These are phyloP conservation scores for Saguinus midas DNA, from an alignment of 2,113 vertebrate genomes.

Conservation along the genomic window DNA sequence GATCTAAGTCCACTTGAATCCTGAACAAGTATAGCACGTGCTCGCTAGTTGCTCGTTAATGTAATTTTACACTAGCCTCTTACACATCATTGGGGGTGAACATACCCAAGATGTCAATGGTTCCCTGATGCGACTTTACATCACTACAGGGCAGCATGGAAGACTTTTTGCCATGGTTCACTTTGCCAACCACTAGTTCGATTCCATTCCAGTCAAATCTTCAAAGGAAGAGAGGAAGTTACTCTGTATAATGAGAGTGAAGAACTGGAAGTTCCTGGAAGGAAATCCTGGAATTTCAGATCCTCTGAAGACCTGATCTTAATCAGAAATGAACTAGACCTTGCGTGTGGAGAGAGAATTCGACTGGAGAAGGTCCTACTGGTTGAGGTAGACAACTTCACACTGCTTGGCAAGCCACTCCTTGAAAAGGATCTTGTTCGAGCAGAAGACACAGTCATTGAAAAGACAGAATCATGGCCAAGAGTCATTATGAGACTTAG, in stretches of 20 bases:
- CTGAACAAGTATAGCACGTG: not conserved
- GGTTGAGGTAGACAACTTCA: slow-evolving; percentile 90
- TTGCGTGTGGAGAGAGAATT: slow-evolving; percentile 89
- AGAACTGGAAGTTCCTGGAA: not conserved
- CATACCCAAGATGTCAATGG: not conserved
- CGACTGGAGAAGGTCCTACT: slow-evolving; percentile 92
- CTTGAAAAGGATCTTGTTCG: slow-evolving; percentile 86
- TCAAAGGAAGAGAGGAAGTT: not conserved
- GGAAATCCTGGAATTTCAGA: not conserved
- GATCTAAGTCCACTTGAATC: not conserved
- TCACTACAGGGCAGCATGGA: slow-evolving; percentile 75
- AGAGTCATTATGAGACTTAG: slow-evolving; percentile 86
- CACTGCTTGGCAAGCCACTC: slow-evolving; percentile 87
- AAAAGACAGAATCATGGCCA: slow-evolving; percentile 90
- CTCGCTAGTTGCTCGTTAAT: not conserved
- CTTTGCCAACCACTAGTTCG: slow-evolving; percentile 89
- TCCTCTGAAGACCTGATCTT: slow-evolving; percentile 88
- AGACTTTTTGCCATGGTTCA: slow-evolving; percentile 91
- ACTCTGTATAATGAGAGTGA: not conserved
- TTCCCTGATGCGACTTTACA: slow-evolving; percentile 54
- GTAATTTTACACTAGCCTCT: not conserved
- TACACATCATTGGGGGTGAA: not conserved
- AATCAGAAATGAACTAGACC: slow-evolving; percentile 85
- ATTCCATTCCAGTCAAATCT: not conserved
- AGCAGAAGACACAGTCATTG: slow-evolving; percentile 91